Evolutionary conservation across 1,140 invertebrate genomes (phyloP), one percentile per base, ranked within the genome.

Genomic region (Tachypleus tridentatus): DNA sequence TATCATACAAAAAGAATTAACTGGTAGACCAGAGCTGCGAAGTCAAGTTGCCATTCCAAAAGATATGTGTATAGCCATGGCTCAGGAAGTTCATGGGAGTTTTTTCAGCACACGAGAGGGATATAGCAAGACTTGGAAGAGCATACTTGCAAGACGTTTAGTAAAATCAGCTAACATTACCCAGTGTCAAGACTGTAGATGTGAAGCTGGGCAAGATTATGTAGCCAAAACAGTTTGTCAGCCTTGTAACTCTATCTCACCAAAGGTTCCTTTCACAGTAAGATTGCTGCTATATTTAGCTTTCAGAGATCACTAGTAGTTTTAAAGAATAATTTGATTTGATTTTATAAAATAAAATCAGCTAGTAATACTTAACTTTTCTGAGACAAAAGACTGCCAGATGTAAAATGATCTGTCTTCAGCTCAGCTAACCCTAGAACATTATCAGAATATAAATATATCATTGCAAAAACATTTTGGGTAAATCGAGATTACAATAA

Each of bases 61-160:
- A 51, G 65, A 69, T 58, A 51, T 64, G 50, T 69, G 68, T 58
- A 51, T 64, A 7, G 60, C 65, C 51, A 51, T 69, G 6, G 66
- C 68, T n/a, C 62, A 64, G 11, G 68, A 69, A 9, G 63, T 67
- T 10, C 51, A 57, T 49, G 68, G 68, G 3, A 67, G 65, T 54
- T 69, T 52, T 52, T 69, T 69, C 48, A 61, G 63, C 4, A 64
- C 68, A 10, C 60, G 58, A 5, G 11, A 53, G 1, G 65, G 64
- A 4, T 5, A 58, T n/a, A 54, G 8, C 2, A 67, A 67, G 9
- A 67, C 61, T 50, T 67, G 65, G 65, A 9, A 62, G 64, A 61
- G 65, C 58, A 57, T 67, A 4, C 64, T 67, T 49, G n/a, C 65
- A 6, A 56, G 65, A 58, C 61, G 62, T 29, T 60, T 67, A n/a